Evolutionary conservation across 1,140 invertebrate species (phyloP), one percentile per base, ranked within the genome.

Genomic region (Cryptotermes secundus): DNA sequence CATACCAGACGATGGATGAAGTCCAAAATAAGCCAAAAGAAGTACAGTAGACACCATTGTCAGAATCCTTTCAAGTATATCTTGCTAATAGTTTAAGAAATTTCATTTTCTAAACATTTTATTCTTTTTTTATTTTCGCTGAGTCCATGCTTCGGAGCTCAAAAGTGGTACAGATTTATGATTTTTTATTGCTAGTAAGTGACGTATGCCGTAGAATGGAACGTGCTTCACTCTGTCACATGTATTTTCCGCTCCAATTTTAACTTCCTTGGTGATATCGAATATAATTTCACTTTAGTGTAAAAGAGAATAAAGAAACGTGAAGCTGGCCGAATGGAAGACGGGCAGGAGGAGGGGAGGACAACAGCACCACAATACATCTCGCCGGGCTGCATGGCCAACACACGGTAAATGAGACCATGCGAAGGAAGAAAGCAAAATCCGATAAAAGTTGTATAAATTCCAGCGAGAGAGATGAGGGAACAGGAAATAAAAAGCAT

Each of bases 371-470:
- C 9, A n/a, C 81, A n/a, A 26, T 38, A 45, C 38, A 31, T 82
- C 80, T 42, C 31, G 35, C 26, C 34, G 80, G 0, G 26, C 34
- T 22, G 34, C 80, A 38, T 35, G 80, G 34, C 35, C 34, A 42
- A 35, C 1, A 35, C 38, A 81, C 34, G 19, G 80, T 24, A 35
- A 81, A 35, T 35, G 38, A 42, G 4, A 35, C 10, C 34, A 12
- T 42, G 34, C 24, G n/a, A 16, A 36, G 16, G 35, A 26, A 42
- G 38, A 82, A 38, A 31, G 81, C 36, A 45, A 42, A 38, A 82
- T 82, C 81, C 81, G 81, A 82, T 82, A 82, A 82, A 82, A 82
- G 42, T 82, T 82, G 81, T 82, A 82, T 82, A 82, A 82, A 82
- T 82, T 82, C 81, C 38, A 49, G 59, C 6, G 59, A 72, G 59